Percentiles rank a stretch among this genome's conserved stretches.
Conservation (phyloP, 1,140 invertebrate species). For the Brachionus sp. region DNA sequence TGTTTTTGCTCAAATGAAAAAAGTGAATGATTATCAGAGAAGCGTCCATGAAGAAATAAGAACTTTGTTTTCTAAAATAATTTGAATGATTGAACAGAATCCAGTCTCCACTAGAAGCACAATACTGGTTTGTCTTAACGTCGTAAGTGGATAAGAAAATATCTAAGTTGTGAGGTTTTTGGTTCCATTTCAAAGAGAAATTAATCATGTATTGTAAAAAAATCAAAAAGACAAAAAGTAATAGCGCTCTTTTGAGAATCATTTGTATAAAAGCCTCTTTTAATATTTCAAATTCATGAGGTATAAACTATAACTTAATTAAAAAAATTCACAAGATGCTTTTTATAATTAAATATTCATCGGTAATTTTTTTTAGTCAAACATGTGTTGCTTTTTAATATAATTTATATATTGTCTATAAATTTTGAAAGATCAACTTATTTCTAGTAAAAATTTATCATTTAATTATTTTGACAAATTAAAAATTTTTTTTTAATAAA, state of each 20-base stretch:
- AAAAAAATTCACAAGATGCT: too few species aligned
- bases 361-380: too few species aligned
- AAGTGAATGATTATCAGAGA: background rate
- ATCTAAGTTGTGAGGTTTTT: background rate
- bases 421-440: too few species aligned
- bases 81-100: background rate
- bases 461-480: too few species aligned
- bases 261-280: too few species aligned
- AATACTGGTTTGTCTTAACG: background rate
- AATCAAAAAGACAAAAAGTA: too few species aligned
- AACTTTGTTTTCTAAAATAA: background rate
- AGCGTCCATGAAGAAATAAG: background rate
- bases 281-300: background rate
- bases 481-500: too few species aligned
- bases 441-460: too few species aligned
- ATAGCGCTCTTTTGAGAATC: too few species aligned
- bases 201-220: background rate
- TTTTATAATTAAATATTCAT: background rate
- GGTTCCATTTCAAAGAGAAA: background rate
- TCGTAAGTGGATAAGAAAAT: background rate
- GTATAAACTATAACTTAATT: too few species aligned
- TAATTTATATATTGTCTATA: too few species aligned
- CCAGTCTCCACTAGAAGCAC: background rate
- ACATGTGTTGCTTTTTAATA: too few species aligned
- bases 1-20: background rate